phyloP scores from a whole-genome alignment of 1,140 invertebrate species.

The Gryllus bimaculatus region DNA sequence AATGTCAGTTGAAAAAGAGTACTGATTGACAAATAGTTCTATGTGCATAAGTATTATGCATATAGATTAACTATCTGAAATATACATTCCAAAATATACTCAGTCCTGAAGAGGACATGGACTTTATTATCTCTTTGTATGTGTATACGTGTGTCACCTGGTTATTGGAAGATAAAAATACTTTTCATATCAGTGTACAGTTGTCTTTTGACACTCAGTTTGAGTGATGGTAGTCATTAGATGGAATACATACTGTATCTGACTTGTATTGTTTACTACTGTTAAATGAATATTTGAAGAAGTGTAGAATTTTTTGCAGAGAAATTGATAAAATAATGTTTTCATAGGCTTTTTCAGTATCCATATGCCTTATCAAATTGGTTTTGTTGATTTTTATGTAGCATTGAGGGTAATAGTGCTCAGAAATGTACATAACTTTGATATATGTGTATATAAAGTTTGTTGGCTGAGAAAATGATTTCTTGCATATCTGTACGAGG shows the following conservation, averaged over 20 bases:
- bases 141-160: neutral
- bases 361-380: neutral
- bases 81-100: neutral
- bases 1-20: neutral
- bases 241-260: neutral
- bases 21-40: neutral
- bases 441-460: neutral
- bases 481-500: neutral
- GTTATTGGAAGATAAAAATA: neutral
- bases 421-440: neutral
- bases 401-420: neutral
- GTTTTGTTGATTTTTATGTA: neutral
- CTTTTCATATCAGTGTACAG: slow-evolving; percentile 4
- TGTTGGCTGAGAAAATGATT: neutral
- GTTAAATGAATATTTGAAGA: neutral
- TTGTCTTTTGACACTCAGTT: neutral
- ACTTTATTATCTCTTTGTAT: neutral
- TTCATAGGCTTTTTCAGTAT: neutral
- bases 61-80: neutral
- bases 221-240: neutral
- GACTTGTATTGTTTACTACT: neutral
- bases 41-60: neutral
- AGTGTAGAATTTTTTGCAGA: neutral
- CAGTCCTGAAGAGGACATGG: neutral
- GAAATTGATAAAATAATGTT: neutral